These are phyloP conservation scores for Cheilosia vulpina DNA, from an alignment of 2,888 invertebrate species.

Conservation along the genomic window DNA sequence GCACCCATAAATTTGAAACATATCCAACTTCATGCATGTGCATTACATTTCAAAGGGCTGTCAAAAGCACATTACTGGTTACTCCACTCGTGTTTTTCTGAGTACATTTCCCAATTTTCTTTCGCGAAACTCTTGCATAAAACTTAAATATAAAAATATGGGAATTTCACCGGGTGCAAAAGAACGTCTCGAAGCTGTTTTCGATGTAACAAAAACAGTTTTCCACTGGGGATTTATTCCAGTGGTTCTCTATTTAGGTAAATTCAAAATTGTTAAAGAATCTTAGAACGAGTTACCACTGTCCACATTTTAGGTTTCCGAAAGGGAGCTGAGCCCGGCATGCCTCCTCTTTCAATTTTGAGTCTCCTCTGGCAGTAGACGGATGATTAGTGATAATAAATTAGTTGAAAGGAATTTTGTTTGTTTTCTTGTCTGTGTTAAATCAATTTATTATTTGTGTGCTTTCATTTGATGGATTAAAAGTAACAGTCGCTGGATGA, in stretches of 20 bases:
- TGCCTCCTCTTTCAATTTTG: slow-evolving; percentile 85
- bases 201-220: slow-evolving; percentile 86
- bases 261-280: not conserved
- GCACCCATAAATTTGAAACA: not conserved
- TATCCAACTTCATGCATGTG: slow-evolving; percentile 6
- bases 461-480: no score
- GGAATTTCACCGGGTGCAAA: slow-evolving; percentile 85
- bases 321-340: slow-evolving; percentile 88
- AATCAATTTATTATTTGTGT: no score
- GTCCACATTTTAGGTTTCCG: slow-evolving; percentile 85
- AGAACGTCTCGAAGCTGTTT: slow-evolving; percentile 86
- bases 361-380: slow-evolving; percentile 82
- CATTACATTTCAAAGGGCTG: not conserved
- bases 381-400: slow-evolving; percentile 42
- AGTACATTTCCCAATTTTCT: not conserved
- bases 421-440: not conserved
- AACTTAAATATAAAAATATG: slow-evolving; percentile 75
- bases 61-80: slow-evolving; percentile 17
- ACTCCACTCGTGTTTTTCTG: slow-evolving; percentile 48
- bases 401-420: not conserved
- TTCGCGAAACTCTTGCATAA: not conserved
- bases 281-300: not conserved
- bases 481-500: no score
- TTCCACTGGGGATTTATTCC: slow-evolving; percentile 90
- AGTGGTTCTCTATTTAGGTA: slow-evolving; percentile 88